A percentile compares a stretch with the other conserved stretches of the same genome.
Evolutionary conservation across 2,113 vertebrate genomes (phyloP).

Genomic region (Podarcis muralis): DNA sequence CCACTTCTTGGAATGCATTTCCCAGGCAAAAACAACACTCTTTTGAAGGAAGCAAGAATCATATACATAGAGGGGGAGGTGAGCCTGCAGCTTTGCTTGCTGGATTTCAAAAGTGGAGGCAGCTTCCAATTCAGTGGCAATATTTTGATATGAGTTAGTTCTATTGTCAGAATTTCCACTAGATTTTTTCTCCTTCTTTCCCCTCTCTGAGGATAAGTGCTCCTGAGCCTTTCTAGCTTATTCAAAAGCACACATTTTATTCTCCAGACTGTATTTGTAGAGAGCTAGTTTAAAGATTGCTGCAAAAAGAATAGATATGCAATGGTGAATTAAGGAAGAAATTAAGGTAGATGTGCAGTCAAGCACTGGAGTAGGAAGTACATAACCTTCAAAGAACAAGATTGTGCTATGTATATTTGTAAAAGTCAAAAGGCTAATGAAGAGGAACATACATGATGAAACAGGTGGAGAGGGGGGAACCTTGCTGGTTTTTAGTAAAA

Average conservation of each 20-base stretch:
- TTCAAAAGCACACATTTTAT: constrained; percentile 27
- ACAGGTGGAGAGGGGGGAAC: too few species aligned
- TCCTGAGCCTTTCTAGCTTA: constrained; percentile 9
- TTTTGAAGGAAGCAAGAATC: constrained; percentile 23
- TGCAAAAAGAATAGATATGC: not conserved
- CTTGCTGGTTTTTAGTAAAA: not conserved
- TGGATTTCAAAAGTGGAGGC: constrained; percentile 4
- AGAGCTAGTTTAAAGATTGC: not conserved
- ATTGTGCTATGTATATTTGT: not conserved
- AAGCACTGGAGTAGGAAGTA: not conserved
- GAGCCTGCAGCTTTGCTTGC: not conserved
- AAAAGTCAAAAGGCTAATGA: not conserved
- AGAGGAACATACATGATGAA: not conserved
- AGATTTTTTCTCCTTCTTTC: fast-evolving
- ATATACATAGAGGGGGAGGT: fast-evolving
- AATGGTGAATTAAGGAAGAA: not conserved
- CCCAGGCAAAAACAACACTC: not conserved
- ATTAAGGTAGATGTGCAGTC: not conserved
- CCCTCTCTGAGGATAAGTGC: not conserved
- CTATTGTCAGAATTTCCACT: not conserved
- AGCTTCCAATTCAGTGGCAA: constrained; percentile 11
- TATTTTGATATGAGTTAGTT: constrained; percentile 11
- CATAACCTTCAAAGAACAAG: not conserved
- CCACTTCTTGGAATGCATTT: not conserved
- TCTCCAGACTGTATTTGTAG: not conserved